These are phyloP conservation scores for Crenuchus spilurus DNA, from an alignment of 2,797 vertebrate species.

Conservation along the genomic window DNA sequence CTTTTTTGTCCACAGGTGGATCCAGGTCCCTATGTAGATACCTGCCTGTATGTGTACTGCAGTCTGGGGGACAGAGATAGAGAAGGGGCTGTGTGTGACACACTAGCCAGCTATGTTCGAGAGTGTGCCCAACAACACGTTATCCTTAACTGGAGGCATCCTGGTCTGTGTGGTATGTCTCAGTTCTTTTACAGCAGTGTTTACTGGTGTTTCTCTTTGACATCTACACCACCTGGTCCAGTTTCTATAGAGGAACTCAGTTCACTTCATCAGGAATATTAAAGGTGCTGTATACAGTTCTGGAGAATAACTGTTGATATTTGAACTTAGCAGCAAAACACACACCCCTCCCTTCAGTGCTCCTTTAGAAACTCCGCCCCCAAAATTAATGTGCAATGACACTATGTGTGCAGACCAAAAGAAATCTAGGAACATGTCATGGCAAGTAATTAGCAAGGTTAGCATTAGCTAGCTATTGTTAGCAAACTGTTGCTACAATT, in stretches of 20 bases:
- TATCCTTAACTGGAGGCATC: slow-evolving; percentile 79
- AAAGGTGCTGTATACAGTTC: no score
- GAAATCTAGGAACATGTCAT: no score
- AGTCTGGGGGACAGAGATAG: slow-evolving; percentile 45
- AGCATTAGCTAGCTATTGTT: no score
- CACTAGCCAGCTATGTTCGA: slow-evolving; percentile 83
- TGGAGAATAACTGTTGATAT: no score
- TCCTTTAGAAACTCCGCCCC: no score
- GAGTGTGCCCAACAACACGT: slow-evolving; percentile 81
- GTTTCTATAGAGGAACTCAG: background rate
- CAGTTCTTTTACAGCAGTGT: background rate
- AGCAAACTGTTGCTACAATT: no score
- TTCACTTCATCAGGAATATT: background rate
- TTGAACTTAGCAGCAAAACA: no score
- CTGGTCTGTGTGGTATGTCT: slow-evolving; percentile 79
- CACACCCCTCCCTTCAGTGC: no score
- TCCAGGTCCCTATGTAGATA: slow-evolving; percentile 77
- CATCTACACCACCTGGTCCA: background rate
- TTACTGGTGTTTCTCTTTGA: background rate
- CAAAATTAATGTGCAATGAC: no score
- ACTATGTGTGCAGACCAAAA: no score
- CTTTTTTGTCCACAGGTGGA: slow-evolving; percentile 74
- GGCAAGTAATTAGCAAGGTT: no score
- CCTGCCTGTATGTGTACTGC: slow-evolving; percentile 85
- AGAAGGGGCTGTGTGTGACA: slow-evolving; percentile 75